These are phyloP conservation scores for Sarcophaga bullata DNA, from an alignment of 1,140 invertebrate genomes.

Conservation along the genomic window DNA sequence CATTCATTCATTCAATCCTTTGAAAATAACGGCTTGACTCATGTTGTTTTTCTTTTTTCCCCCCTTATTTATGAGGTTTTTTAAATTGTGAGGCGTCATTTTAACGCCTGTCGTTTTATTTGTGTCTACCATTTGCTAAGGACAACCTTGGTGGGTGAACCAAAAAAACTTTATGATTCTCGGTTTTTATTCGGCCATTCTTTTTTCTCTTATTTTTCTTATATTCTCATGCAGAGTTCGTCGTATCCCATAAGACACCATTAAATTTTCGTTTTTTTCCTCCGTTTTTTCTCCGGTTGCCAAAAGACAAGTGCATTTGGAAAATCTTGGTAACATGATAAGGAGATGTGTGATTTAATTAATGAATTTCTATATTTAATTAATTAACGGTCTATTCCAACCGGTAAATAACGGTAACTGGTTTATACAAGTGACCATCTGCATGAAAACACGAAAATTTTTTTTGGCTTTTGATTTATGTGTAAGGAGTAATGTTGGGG, in stretches of 20 bases:
- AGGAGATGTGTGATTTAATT: neutral
- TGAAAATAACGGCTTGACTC: neutral
- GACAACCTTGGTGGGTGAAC: neutral
- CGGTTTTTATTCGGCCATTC: neutral
- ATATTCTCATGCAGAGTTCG: too few species aligned
- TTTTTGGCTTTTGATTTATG: neutral
- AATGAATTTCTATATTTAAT: conserved; percentile 10
- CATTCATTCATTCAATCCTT: neutral
- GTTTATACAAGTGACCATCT: neutral
- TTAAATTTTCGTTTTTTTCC: too few species aligned
- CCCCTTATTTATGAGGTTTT: neutral
- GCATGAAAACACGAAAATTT: neutral
- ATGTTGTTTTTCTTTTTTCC: too few species aligned
- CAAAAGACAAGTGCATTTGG: neutral
- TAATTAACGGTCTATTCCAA: conserved; percentile 10
- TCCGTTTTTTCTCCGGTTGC: too few species aligned
- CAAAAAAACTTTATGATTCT: neutral
- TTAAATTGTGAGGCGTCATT: neutral
- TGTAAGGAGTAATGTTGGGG: too few species aligned
- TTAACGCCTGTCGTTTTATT: neutral
- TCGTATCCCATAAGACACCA: too few species aligned
- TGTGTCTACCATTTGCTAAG: neutral
- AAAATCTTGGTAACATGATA: neutral
- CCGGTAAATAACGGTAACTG: neutral
- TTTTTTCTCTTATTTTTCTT: too few species aligned